phyloP scores from a whole-genome alignment of 1,140 invertebrate species.

The Akabosia matsudoensis region DNA sequence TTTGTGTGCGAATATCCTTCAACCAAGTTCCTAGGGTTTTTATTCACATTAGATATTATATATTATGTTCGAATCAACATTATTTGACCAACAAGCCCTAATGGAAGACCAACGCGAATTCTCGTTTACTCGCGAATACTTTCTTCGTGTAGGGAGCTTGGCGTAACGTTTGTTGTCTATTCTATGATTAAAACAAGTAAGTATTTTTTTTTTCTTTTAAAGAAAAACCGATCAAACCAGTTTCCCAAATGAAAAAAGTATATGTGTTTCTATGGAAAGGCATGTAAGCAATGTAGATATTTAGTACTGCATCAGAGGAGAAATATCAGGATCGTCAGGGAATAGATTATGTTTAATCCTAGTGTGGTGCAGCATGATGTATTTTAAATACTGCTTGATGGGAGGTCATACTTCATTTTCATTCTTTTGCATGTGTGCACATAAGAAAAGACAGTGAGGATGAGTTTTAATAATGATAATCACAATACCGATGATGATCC shows the following conservation, averaged over 20 bases:
- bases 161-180: neutral
- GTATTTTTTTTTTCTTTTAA: neutral
- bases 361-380: no score
- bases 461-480: conserved; percentile 2
- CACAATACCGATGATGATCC: neutral
- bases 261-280: neutral
- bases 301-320: no score
- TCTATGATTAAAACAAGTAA: conserved; percentile 3
- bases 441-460: neutral
- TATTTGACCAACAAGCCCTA: no score
- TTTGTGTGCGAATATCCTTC: no score
- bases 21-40: no score
- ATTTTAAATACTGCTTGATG: conserved; percentile 15
- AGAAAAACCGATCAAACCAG: conserved; percentile 20
- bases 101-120: no score
- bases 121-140: no score
- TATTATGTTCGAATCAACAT: no score
- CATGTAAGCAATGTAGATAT: neutral
- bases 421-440: neutral
- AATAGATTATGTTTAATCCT: no score
- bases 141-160: no score
- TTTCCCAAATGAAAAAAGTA: conserved; percentile 1
- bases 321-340: no score
- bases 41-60: no score
- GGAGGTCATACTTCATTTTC: conserved; percentile 20